A percentile compares a stretch with the other conserved stretches of the same genome.
These are phyloP conservation scores for Nothocercus julius DNA, from an alignment of 2,113 vertebrate species.

Conservation along the genomic window DNA sequence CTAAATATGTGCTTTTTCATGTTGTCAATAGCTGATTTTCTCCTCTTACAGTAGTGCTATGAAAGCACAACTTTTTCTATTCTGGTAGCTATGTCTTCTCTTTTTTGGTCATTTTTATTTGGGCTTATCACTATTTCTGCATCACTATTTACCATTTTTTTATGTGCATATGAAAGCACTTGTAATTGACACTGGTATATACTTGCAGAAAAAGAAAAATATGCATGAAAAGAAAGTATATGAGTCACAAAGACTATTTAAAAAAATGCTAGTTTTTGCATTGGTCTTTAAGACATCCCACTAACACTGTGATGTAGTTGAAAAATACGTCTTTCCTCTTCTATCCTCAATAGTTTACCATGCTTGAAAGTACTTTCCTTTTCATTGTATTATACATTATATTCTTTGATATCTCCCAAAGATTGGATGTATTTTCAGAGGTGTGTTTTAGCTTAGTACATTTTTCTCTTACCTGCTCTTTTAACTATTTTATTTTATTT, in stretches of 20 bases:
- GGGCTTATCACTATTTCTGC: not conserved
- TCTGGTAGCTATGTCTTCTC: not conserved
- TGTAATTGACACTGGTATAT: not conserved
- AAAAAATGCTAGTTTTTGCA: not conserved
- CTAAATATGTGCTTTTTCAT: not conserved
- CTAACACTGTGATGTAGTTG: not conserved
- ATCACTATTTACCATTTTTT: not conserved
- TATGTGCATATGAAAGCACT: not conserved
- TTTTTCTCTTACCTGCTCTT: not conserved
- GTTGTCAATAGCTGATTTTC: not conserved
- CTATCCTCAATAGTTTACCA: not conserved
- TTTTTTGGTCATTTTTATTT: not conserved
- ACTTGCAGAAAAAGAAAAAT: slow-evolving; percentile 6
- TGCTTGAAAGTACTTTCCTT: not conserved
- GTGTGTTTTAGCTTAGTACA: not conserved
- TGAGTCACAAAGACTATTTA: not conserved
- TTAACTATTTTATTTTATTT: not conserved
- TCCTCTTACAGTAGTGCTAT: not conserved
- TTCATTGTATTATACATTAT: not conserved
- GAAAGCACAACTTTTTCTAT: slow-evolving; percentile 9
- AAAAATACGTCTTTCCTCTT: not conserved
- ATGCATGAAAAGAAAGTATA: not conserved
- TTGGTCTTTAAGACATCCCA: not conserved
- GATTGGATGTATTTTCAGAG: not conserved
- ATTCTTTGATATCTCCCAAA: not conserved